Conservation (phyloP, 1,140 invertebrate species). For the Hesperophylax magnus region DNA sequence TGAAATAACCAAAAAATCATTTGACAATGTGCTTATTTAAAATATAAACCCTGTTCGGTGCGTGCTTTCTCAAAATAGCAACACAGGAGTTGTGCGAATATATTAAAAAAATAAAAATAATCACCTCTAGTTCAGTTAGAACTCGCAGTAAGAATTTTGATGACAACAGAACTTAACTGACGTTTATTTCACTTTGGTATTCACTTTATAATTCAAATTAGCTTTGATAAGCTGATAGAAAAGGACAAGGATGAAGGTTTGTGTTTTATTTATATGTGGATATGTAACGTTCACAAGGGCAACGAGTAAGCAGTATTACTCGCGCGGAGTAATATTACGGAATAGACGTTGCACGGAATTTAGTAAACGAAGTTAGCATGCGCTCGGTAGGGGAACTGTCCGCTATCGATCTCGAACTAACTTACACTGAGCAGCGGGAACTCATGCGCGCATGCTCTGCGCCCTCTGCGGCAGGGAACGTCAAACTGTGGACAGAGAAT, state of each 20-base stretch:
- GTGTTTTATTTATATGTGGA: not conserved
- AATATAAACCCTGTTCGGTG: too few species aligned
- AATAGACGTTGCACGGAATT: not conserved
- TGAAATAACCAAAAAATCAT: not conserved
- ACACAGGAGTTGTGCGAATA: too few species aligned
- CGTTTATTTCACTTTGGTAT: not conserved
- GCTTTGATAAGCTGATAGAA: too few species aligned
- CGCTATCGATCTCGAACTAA: slow-evolving; percentile 27
- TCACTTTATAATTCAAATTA: not conserved
- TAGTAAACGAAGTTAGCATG: not conserved
- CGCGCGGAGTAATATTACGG: too few species aligned
- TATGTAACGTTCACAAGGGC: slow-evolving; percentile 18
- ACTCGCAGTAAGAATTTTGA: slow-evolving; percentile 1
- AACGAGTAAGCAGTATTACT: not conserved
- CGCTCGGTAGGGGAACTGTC: not conserved
- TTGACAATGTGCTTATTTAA: not conserved
- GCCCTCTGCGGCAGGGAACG: not conserved
- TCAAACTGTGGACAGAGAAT: not conserved
- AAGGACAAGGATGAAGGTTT: too few species aligned
- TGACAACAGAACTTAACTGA: not conserved
- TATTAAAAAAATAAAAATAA: not conserved
- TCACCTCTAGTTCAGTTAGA: slow-evolving; percentile 1
- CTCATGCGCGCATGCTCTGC: not conserved
- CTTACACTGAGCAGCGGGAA: not conserved
- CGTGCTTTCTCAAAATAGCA: too few species aligned